Evolutionary conservation across 2,113 vertebrate species (phyloP), one percentile per base, ranked within the genome.

Genomic region (Neofelis nebulosa): DNA sequence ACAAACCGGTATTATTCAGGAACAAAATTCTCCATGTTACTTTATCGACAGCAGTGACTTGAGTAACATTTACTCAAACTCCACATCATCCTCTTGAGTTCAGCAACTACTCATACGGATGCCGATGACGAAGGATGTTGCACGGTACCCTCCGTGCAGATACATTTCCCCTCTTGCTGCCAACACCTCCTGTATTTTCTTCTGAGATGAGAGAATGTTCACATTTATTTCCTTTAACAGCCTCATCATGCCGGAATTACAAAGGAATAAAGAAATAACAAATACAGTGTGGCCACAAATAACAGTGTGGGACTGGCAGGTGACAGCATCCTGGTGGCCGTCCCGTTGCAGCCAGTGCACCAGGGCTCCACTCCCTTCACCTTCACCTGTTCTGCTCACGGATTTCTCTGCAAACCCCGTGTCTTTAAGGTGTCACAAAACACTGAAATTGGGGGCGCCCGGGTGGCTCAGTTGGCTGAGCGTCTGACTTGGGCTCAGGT

Each of bases 41-140:
- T 61, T 61, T 36, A 52, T 8, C 0, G 8, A 74, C 18, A 6
- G 78, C 74, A 11, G 5, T 0, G 23, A 33, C 33, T 3, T 57
- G 6, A 31, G 41, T 16, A 29, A 16, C 41, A 29, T 29, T 45
- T 3, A 1, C 25, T 13, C 27, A 16, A 27, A 29, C 50, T 4
- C 45, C n/a, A 7, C 41, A 4, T 27, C 18, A 9, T 55, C 12
- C 1, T 2, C 14, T 16, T 1, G 1, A 12, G 86, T 38, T 33
- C 1, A 50, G 73, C 65, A 52, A 36, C 2, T 0, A 27, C n/a
- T 68, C 1, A 0, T 0, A 10, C 6, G 7, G 52, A 21, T 2
- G 12, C 21, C 0, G 29, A 38, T 16, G 16, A 57, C 2, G 0
- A 7, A 5, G 7, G 3, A 31, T 0, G 4, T 4, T 10, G 10